Percentiles rank a stretch among this genome's conserved stretches.
Conservation (phyloP, 2,888 invertebrate genomes). For the Acrocyrtus sp. region DNA sequence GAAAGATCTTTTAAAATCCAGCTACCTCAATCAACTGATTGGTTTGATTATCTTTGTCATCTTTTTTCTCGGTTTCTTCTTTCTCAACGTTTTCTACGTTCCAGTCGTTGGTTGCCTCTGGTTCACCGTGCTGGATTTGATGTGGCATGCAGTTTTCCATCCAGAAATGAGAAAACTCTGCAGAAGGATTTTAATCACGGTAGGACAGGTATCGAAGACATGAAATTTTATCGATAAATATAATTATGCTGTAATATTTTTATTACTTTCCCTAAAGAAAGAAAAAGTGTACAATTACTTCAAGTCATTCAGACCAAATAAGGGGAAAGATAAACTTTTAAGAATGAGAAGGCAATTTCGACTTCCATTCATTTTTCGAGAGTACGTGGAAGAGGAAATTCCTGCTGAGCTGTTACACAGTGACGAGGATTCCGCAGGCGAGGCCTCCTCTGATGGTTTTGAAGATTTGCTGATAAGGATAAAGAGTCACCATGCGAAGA, state of each 20-base stretch:
- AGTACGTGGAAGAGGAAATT: constrained; percentile 37
- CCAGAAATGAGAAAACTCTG: constrained; percentile 22
- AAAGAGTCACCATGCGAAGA: neutral
- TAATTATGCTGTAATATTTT: neutral
- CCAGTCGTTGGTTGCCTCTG: constrained; percentile 17
- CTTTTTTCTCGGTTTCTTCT: constrained; percentile 2
- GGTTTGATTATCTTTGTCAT: constrained; percentile 5
- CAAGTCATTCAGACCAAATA: neutral
- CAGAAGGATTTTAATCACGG: constrained; percentile 16
- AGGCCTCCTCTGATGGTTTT: constrained; percentile 35
- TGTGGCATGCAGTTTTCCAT: constrained; percentile 21
- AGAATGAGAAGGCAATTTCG: constrained; percentile 11
- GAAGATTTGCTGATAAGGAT: constrained; percentile 21
- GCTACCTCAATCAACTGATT: neutral
- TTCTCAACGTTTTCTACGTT: constrained; percentile 5
- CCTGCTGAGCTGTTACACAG: constrained; percentile 22
- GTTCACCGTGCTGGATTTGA: constrained; percentile 15
- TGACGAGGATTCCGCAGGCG: constrained; percentile 24
- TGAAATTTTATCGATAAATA: neutral
- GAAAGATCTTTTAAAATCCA: constrained; percentile 2
- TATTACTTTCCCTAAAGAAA: too few species aligned
- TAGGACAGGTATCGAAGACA: too few species aligned
- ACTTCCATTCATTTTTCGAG: constrained; percentile 22
- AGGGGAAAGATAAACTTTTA: neutral
- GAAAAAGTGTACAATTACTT: too few species aligned